Conservation (phyloP, 2,113 vertebrate genomes). For the Panthera leo region DNA sequence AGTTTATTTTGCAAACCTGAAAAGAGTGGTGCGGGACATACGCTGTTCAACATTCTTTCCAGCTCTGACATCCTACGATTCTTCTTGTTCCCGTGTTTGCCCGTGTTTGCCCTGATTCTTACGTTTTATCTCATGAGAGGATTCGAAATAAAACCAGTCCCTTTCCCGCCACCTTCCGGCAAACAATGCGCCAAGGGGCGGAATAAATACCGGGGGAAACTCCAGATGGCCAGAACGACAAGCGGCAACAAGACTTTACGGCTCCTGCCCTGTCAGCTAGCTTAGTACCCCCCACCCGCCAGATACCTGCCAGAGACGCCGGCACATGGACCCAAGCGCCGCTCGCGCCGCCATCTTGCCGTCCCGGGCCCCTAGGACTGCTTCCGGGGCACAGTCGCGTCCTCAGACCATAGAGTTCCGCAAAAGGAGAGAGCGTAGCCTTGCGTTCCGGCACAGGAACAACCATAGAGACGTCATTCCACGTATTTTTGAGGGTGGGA, state of each 20-base stretch:
- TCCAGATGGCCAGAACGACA: neutral
- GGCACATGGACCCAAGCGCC: accelerated
- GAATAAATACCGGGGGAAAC: neutral
- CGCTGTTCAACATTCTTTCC: neutral
- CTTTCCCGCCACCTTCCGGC: neutral
- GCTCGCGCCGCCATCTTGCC: slow-evolving; percentile 77
- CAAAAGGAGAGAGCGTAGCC: neutral
- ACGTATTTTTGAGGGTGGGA: accelerated
- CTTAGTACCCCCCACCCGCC: neutral
- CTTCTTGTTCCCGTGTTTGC: neutral
- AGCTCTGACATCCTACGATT: neutral
- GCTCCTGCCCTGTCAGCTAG: accelerated
- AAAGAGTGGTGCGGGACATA: neutral
- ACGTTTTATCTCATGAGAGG: neutral
- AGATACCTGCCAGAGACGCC: slow-evolving; percentile 77
- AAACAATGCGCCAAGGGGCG: neutral
- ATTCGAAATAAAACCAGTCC: neutral
- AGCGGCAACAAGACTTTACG: neutral
- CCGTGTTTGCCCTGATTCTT: neutral
- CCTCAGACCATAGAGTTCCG: slow-evolving; percentile 48
- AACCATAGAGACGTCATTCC: neutral
- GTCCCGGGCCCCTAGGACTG: neutral
- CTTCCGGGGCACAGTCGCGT: slow-evolving; percentile 19
- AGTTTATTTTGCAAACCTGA: neutral
- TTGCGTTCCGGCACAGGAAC: neutral